Conservation (phyloP, 1,140 invertebrate species). For the Nasonia giraulti region DNA sequence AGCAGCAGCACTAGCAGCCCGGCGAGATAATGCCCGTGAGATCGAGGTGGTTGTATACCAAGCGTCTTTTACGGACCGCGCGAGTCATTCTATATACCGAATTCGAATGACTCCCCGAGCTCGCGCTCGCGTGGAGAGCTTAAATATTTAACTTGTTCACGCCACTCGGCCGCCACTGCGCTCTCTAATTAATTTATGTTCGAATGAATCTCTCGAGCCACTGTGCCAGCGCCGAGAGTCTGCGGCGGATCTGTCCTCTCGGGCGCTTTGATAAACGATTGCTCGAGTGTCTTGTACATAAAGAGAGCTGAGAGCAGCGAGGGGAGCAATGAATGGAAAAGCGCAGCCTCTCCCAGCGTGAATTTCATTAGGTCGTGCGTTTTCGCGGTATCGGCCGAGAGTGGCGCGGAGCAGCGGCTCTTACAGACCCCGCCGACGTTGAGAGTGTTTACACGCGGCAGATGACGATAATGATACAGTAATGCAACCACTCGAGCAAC, state of each 20-base stretch:
- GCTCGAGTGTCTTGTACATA: not conserved
- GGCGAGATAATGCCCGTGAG: not conserved
- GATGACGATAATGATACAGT: conserved; percentile 44
- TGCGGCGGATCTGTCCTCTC: not conserved
- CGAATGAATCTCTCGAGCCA: not conserved
- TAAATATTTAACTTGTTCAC: not conserved
- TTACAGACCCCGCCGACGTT: not conserved
- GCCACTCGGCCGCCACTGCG: not conserved
- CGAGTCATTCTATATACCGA: conserved; percentile 33
- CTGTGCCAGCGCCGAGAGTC: too few relatives aligned
- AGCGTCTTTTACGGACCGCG: conserved; percentile 8
- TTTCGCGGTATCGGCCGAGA: conserved; percentile 37
- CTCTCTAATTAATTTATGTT: conserved; percentile 33
- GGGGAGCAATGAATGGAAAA: not conserved
- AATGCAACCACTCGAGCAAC: conserved; percentile 26
- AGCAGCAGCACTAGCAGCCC: not conserved
- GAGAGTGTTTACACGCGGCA: conserved; percentile 40
- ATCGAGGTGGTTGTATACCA: not conserved
- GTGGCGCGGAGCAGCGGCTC: not conserved
- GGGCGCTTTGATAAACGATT: not conserved
- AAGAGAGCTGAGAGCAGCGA: not conserved
- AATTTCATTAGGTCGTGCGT: conserved; percentile 27
- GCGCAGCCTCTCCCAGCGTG: not conserved
- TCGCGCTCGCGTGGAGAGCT: not conserved
- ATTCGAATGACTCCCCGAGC: conserved; percentile 31